A percentile compares a stretch with the other conserved stretches of the same genome.
phyloP scores from a whole-genome alignment of 2,888 invertebrate species.

The Shargacucullia verbasci region DNA sequence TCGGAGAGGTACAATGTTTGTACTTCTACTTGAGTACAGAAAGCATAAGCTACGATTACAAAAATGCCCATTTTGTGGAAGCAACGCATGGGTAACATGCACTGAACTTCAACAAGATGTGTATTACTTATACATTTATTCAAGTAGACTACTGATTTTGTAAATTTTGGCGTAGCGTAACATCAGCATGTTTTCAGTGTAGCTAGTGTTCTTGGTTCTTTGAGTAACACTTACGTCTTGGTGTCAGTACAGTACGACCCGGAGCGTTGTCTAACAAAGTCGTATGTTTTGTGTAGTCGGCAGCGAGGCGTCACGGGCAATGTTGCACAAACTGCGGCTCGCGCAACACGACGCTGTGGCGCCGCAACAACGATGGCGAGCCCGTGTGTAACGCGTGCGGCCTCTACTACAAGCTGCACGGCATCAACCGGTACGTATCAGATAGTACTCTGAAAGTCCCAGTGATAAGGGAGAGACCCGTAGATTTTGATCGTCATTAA shows the following conservation, averaged over 20 bases:
- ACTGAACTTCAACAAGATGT: no score
- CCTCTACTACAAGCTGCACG: slow-evolving; percentile 98
- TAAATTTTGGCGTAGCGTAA: no score
- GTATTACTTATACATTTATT: no score
- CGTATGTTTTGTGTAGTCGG: slow-evolving; percentile 90
- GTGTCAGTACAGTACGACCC: not conserved
- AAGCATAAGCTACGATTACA: no score
- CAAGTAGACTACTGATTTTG: no score
- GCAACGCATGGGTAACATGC: no score
- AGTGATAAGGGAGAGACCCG: no score
- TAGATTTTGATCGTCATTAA: no score
- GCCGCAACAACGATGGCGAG: slow-evolving; percentile 98
- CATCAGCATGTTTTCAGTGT: not conserved
- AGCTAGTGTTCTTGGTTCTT: not conserved
- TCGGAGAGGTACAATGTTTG: no score
- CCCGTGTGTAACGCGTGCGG: slow-evolving; percentile 99
- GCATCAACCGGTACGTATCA: slow-evolving; percentile 91
- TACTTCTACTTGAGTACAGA: no score
- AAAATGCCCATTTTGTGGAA: no score
- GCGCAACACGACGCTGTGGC: slow-evolving; percentile 99
- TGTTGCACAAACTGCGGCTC: slow-evolving; percentile 99
- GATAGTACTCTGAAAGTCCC: no score
- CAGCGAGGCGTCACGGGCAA: slow-evolving; percentile 95
- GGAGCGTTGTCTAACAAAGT: slow-evolving; percentile 2
- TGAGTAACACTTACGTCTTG: not conserved